Evolutionary conservation across 2,888 invertebrate genomes (phyloP), one percentile per base, ranked within the genome.

Genomic region (Sphaerophoria rueppellii): DNA sequence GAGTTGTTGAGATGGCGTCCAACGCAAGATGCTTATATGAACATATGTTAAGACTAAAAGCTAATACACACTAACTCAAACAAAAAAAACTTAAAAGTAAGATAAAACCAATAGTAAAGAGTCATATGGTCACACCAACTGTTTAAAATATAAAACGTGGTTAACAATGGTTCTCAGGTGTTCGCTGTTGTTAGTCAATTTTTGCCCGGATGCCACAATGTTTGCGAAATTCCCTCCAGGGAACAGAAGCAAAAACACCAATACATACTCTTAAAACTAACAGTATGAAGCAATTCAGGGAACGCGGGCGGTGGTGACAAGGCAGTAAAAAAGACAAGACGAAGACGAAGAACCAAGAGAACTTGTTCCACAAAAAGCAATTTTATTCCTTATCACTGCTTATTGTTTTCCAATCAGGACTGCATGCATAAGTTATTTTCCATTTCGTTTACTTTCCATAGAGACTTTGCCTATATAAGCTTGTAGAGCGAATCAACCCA

Each of bases 361-460:
- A 63, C 40, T 54, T 65, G 50, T 50, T 67, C 37, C 35, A 67
- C 80, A 80, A 76, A 80, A 83, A 80, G 75, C 83, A 83, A 83
- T 83, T 83, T 76, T 72, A 83, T 80, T 75, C 80, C 83, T 83
- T 83, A 83, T 83, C 83, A 80, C 75, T 83, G 80, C 83, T 83
- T 83, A 83, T 83, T 83, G 83, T 83, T 83, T 83, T 80, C 80
- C 83, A 83, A 83, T 83, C 83, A 83, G 83, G 75, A 83, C 80
- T 83, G 83, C 83, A 83, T 83, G 80, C 83, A 83, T 83, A 83
- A 83, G 83, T 83, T 83, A 83, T 83, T 76, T 80, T 83, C 80
- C 75, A 80, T 83, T 83, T 76, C 80, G 83, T 76, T 83, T 80
- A 80, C 83, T 83, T 76, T 71, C 79, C 16, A 46, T 16, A 6